Conservation (phyloP, 1,140 invertebrate species). For the Oreohelix idahoensis region DNA sequence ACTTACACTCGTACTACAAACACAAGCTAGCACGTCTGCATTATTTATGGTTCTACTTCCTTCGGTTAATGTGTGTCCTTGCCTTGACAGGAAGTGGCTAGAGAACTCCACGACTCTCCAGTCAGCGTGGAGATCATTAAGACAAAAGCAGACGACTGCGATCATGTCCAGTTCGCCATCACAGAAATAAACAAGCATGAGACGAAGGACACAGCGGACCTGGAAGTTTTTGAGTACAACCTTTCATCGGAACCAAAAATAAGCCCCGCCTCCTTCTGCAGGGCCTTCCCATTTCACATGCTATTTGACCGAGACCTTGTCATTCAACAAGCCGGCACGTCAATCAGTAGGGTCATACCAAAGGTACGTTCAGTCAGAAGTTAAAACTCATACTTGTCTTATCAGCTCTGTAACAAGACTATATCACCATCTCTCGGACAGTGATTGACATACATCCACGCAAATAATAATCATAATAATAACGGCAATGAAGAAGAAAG, state of each 20-base stretch:
- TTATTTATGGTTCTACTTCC: too few relatives aligned
- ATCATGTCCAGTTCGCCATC: conserved; percentile 95
- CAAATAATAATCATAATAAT: too few relatives aligned
- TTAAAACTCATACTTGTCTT: too few relatives aligned
- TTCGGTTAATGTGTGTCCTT: too few relatives aligned
- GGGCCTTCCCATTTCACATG: conserved; percentile 94
- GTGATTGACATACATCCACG: too few relatives aligned
- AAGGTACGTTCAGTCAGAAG: conserved; percentile 72
- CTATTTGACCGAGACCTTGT: conserved; percentile 90
- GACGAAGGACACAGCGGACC: conserved; percentile 34
- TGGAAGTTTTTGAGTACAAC: conserved; percentile 47
- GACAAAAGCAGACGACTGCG: conserved; percentile 83
- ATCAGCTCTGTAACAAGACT: too few relatives aligned
- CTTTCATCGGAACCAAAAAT: conserved; percentile 61
- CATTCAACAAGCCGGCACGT: conserved; percentile 88
- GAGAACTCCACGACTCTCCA: conserved; percentile 91
- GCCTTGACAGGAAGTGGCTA: conserved; percentile 81
- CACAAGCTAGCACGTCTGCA: too few relatives aligned
- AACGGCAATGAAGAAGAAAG: too few relatives aligned
- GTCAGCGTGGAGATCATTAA: conserved; percentile 89
- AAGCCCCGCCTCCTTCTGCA: conserved; percentile 91
- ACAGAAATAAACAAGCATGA: conserved; percentile 82
- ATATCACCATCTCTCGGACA: too few relatives aligned
- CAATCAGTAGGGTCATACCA: conserved; percentile 88
- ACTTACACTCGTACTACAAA: too few relatives aligned